These are phyloP conservation scores for Antheraea assamensis DNA, from an alignment of 2,888 invertebrate species.

Conservation along the genomic window DNA sequence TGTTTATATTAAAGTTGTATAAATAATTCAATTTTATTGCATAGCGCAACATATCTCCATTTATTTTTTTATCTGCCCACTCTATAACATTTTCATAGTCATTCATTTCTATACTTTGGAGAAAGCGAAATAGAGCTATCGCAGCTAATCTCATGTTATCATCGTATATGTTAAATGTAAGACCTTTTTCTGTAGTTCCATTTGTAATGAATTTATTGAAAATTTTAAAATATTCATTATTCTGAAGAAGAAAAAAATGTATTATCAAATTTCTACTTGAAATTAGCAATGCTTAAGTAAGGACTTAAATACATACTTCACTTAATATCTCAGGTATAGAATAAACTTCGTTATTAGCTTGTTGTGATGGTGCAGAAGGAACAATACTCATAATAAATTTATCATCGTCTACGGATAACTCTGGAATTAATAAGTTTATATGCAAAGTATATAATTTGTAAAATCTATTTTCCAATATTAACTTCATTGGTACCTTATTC, in stretches of 20 bases:
- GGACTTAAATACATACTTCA: conserved; percentile 12
- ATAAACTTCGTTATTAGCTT: conserved; percentile 11
- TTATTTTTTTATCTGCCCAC: conserved; percentile 69
- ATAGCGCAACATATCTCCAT: conserved; percentile 76
- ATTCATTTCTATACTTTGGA: conserved; percentile 63
- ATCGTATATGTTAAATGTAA: conserved; percentile 75
- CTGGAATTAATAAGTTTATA: conserved; percentile 16
- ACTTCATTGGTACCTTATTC: too few relatives aligned
- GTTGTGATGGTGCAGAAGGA: conserved; percentile 35
- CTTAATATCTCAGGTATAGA: conserved; percentile 6
- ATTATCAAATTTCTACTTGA: conserved; percentile 14
- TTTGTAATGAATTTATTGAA: conserved; percentile 50
- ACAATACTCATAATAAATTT: conserved; percentile 46
- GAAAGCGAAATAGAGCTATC: conserved; percentile 66
- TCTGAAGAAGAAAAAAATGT: conserved; percentile 48
- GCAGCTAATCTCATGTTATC: conserved; percentile 73
- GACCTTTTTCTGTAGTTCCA: conserved; percentile 55
- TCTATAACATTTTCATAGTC: conserved; percentile 54
- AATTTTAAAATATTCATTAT: conserved; percentile 46
- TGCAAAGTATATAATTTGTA: not conserved
- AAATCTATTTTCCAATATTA: not conserved
- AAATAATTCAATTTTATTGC: conserved; percentile 66
- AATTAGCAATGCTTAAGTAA: not conserved
- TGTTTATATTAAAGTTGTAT: conserved; percentile 54
- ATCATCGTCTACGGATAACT: conserved; percentile 38